Base-by-base conservation (phyloP, 2,113 vertebrate species). In the Arvicanthis niloticus region DNA sequence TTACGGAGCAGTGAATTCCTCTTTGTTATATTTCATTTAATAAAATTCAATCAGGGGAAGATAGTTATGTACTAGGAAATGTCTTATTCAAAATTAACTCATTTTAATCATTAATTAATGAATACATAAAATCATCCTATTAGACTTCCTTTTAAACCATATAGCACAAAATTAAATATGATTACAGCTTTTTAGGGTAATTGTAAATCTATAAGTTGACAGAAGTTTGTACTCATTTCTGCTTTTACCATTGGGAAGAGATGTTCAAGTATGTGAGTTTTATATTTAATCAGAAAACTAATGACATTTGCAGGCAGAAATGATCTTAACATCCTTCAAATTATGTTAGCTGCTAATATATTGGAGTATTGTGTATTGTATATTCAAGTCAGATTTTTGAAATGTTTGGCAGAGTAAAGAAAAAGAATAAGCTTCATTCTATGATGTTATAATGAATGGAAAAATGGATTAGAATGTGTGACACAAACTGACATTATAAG, bases 401-500 rank as follows among this genome's bases (percentile, higher is more conserved):
- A 48, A 89, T 88, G 7, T 42, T 70, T 96, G 48, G 73, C 68
- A 96, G 42, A 86, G 45, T 89, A 10, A 40, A 87, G 3, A 68
- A 40, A 94, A 84, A 85, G 29, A 72, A 87, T 75, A 56, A 40
- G 11, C 11, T 24, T 80, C 80, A 80, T 3, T 81, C 67, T 29
- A 53, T 26, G 15, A 70, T 73, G 26, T 2, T 78, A 10, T 89
- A 93, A 87, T 51, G 17, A 81, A 93, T 87, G 60, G 60, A 31
- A 94, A 89, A 84, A 87, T 65, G 5, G 17, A 75, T 95, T 87
- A 91, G 76, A 81, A 88, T 91, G 93, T 65, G 51, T 82, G 62
- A 86, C 40, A 17, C 93, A 88, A 91, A 91, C 60, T 60, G 62
- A 93, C 26, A 88, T 96, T 91, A 95, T 85, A 81, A 96, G 89